Evolutionary conservation across 2,113 vertebrate species (phyloP), one percentile per base, ranked within the genome.

Genomic region (Herpetotheres cachinnans): DNA sequence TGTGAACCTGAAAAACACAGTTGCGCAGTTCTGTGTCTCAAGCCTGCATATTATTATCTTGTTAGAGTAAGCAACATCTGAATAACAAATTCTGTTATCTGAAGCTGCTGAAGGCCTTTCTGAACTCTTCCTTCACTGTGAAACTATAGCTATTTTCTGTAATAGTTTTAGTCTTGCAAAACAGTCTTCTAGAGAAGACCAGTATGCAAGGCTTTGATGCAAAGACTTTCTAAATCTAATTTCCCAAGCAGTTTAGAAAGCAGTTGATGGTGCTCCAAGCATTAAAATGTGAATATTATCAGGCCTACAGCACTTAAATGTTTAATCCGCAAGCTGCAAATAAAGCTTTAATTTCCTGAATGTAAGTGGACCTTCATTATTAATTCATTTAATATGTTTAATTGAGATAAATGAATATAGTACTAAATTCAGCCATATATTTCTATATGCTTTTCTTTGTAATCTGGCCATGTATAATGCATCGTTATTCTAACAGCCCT

Each of bases 401-500:
- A 97, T 92, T 94, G 90, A 87, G 91, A 96, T 95, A 92, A 91
- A 89, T 87, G 14, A 78, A 78, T 62, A 30, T 8, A 66, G 40
- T 40, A 47, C 30, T 73, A 78, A 86, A 93, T 76, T 72, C 49
- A 81, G 42, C 63, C 70, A 42, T 88, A 17, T 50, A 83, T 98
- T 96, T 97, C 94, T 78, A 70, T 82, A n/a, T 91, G 63, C 32
- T 66, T 90, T 95, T 97, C 80, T 95, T 93, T 89, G 67, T 92
- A 95, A 94, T 97, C 93, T 94, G 77, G n/a, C 78, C 69, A 38
- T 67, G 87, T 88, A 92, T 96, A 95, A 90, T 81, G 47, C 85
- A 94, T 95, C 32, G 16, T 97, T 97, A 97, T 98, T 98, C 97
- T 94, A 97, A 96, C 95, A 96, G 73, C 63, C 56, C 52, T 74